Base-by-base conservation (phyloP, 2,888 invertebrate species). In the Ceraclea dissimilis region DNA sequence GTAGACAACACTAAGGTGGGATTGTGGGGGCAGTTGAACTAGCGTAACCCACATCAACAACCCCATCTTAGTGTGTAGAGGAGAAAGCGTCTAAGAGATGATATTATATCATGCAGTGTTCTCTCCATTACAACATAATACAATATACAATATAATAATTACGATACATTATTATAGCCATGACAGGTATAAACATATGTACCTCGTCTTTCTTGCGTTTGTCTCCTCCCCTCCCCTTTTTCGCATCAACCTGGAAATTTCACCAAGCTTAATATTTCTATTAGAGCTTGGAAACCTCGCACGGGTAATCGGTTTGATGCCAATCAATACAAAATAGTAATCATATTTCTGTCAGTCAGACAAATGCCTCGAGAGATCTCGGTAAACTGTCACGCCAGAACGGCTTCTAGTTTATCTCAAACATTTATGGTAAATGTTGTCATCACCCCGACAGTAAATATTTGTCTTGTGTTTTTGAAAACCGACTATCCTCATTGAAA, bases 181-280 rank as follows among this genome's bases (percentile, higher is more conserved):
- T 39, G 39, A 39, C 39, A 39, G 39, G 39, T 39, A 39, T 39
- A 39, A 39, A 13, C 4, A 16, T 54, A 34, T 50, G 49, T 77
- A 76, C 77, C 76, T 77, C 77, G 75, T 75, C 78, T 66, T 73
- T 75, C 68, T 71, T 75, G 70, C 76, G 79, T 67, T 75, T 77
- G 51, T 76, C 72, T 65, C 72, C 66, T 55, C 73, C 71, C 73
- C 77, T 80, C 66, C 78, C 78, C 68, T 78, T 76, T 67, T 75
- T 74, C 61, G 79, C 74, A 74, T 74, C 71, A 68, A 75, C 77
- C 78, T 78, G 78, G 64, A 77, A 78, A 76, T 71, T 68, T 70
- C 74, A 69, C 69, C 58, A 56, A 60, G 59, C 58, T 60, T 58
- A 70, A 69, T 64, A 71, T 64, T 67, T 58, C 55, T 46, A 52